Conservation (phyloP, 2,888 invertebrate species). For the Thalpophila matura region DNA sequence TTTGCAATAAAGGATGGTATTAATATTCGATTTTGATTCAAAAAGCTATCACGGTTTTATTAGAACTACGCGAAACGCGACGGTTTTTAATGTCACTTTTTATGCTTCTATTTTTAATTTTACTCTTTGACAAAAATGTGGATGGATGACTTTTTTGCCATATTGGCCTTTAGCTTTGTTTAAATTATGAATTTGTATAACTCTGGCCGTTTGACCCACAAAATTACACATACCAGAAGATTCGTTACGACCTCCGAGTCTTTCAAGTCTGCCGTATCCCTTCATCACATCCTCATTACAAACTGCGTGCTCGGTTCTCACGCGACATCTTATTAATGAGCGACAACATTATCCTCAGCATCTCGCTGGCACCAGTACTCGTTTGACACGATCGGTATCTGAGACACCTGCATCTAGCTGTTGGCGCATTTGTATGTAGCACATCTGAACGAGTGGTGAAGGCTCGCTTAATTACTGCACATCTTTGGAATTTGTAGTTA, state of each 20-base stretch:
- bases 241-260: conserved; percentile 3
- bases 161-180: not conserved
- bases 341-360: conserved; percentile 69
- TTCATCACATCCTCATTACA: conserved; percentile 53
- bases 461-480: conserved; percentile 32
- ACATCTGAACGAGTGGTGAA: conserved; percentile 44
- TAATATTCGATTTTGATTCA: conserved; percentile 37
- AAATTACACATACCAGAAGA: not conserved
- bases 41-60: conserved; percentile 49
- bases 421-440: conserved; percentile 49
- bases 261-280: conserved; percentile 20
- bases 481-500: conserved; percentile 18
- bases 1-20: conserved; percentile 29
- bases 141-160: conserved; percentile 8
- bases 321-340: conserved; percentile 66
- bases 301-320: conserved; percentile 45
- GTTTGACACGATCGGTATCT: conserved; percentile 69
- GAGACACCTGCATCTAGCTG: conserved; percentile 65
- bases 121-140: not conserved
- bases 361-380: conserved; percentile 67
- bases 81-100: conserved; percentile 9
- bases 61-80: conserved; percentile 17
- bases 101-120: conserved; percentile 3
- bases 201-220: not conserved
- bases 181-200: not conserved